These are phyloP conservation scores for Drosophila sucinea DNA, from an alignment of 1,140 invertebrate genomes.

Conservation along the genomic window DNA sequence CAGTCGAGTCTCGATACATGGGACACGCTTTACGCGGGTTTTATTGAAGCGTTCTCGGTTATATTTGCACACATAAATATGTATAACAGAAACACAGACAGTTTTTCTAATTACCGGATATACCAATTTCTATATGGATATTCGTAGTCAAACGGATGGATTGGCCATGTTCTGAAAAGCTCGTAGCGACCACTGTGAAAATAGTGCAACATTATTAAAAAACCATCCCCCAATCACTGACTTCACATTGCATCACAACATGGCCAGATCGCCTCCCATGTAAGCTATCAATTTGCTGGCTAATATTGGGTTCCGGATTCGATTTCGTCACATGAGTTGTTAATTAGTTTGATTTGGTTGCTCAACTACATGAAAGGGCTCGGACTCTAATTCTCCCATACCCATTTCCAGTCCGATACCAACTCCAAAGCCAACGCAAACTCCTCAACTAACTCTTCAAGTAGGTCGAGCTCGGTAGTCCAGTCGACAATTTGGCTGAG, in stretches of 20 bases:
- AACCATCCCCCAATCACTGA: no score
- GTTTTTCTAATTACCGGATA: no score
- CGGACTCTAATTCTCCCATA: not conserved
- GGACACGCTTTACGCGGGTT: no score
- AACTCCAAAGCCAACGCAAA: conserved; percentile 27
- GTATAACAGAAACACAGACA: no score
- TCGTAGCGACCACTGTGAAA: no score
- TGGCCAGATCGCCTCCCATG: conserved; percentile 2
- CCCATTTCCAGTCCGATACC: not conserved
- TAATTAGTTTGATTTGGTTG: conserved; percentile 49
- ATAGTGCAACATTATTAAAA: no score
- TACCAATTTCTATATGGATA: no score
- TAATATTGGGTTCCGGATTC: not conserved
- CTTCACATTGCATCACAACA: not conserved
- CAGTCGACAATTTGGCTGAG: conserved; percentile 19
- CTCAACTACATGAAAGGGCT: conserved; percentile 4
- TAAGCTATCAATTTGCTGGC: conserved; percentile 1
- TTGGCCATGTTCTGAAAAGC: no score
- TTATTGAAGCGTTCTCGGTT: no score
- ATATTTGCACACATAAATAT: no score
- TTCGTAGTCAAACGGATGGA: no score
- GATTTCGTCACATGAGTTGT: conserved; percentile 33
- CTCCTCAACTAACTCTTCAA: conserved; percentile 27
- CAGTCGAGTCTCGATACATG: not conserved
- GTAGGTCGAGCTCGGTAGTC: conserved; percentile 58